These are phyloP conservation scores for Saxicola maurus DNA, from an alignment of 2,797 vertebrate genomes.

Conservation along the genomic window DNA sequence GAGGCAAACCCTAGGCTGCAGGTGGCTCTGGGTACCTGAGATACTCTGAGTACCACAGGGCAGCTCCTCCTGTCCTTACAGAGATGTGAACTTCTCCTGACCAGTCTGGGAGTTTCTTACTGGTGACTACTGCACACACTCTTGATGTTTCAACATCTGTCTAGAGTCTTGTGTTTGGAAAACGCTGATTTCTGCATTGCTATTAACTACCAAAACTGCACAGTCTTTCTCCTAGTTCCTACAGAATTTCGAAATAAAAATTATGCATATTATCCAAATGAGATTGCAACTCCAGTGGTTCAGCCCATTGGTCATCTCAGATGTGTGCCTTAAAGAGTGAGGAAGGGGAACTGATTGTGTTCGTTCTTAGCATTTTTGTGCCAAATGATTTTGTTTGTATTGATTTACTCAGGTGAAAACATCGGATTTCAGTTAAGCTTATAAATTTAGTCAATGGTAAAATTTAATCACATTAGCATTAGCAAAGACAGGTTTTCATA, in stretches of 20 bases:
- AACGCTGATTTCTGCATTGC: neutral
- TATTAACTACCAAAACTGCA: neutral
- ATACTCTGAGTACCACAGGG: neutral
- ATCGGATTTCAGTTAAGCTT: neutral
- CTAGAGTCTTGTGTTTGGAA: neutral
- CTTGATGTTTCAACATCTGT: neutral
- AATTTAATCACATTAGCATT: neutral
- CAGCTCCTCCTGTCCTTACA: neutral
- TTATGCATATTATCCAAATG: neutral
- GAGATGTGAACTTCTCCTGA: neutral
- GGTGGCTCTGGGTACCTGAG: accelerated
- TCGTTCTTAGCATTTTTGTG: neutral
- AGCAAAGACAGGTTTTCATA: neutral
- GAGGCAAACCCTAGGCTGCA: neutral
- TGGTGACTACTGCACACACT: neutral
- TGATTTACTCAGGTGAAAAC: neutral
- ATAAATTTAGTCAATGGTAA: neutral
- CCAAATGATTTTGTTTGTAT: neutral
- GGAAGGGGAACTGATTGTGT: neutral
- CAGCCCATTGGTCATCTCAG: neutral
- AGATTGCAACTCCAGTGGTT: neutral
- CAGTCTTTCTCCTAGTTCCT: neutral
- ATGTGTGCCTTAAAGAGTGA: neutral
- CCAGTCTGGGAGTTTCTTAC: neutral
- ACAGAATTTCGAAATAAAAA: neutral